phyloP scores from a whole-genome alignment of 1,140 invertebrate species.

The Zaprionus taronus region DNA sequence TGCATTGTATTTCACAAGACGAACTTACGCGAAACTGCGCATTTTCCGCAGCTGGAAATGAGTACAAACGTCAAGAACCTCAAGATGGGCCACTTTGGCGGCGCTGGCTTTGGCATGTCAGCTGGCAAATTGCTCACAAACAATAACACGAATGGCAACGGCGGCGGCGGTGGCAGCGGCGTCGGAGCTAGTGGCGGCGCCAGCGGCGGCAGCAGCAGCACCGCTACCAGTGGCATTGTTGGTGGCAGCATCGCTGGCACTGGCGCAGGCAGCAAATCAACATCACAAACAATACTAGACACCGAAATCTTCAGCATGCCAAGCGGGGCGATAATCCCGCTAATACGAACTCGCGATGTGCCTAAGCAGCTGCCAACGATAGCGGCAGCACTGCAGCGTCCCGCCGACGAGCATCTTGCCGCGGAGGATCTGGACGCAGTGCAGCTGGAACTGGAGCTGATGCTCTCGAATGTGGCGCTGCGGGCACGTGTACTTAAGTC shows the following conservation, averaged over 20 bases:
- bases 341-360: constrained; percentile 85
- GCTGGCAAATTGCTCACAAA: constrained; percentile 63
- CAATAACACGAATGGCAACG: constrained; percentile 38
- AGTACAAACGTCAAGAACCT: constrained; percentile 68
- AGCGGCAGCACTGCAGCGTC: constrained; percentile 86
- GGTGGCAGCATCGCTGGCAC: not conserved
- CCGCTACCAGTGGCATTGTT: not conserved
- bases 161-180: not conserved
- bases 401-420: constrained; percentile 87
- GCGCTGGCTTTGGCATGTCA: constrained; percentile 51
- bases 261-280: constrained; percentile 34
- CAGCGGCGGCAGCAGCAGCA: not conserved
- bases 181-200: not conserved
- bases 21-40: constrained; percentile 15
- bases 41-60: constrained; percentile 42
- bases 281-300: constrained; percentile 27
- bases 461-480: constrained; percentile 92
- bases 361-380: constrained; percentile 86
- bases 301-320: constrained; percentile 48
- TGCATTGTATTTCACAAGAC: constrained; percentile 37
- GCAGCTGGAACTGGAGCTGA: constrained; percentile 94
- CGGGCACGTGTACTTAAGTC: constrained; percentile 90
- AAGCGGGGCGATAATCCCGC: constrained; percentile 81
- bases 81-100: constrained; percentile 64
- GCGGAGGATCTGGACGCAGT: constrained; percentile 94